Conservation (phyloP, 2,888 invertebrate species). For the Spisula subtruncata region DNA sequence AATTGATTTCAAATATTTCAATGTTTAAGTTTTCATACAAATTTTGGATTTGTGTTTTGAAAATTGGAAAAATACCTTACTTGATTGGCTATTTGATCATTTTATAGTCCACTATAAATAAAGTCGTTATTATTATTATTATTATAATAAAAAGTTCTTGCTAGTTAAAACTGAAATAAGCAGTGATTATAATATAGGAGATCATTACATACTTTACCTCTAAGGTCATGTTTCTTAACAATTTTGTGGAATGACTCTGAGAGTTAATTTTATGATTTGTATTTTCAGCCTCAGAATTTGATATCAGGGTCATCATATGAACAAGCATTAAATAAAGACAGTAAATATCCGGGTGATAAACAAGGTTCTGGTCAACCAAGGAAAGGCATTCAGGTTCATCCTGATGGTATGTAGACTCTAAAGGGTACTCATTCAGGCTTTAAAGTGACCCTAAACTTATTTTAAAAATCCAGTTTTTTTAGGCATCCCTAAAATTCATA, state of each 20-base stretch:
- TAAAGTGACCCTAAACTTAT: too few relatives aligned
- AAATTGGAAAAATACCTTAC: too few relatives aligned
- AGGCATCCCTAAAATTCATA: too few relatives aligned
- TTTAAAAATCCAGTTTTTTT: too few relatives aligned
- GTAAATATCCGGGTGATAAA: constrained; percentile 84
- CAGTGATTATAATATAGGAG: background rate
- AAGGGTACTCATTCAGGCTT: background rate
- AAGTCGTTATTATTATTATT: too few relatives aligned
- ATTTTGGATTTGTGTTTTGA: too few relatives aligned
- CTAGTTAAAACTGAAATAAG: background rate
- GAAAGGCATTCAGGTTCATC: constrained; percentile 97
- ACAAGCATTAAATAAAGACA: constrained; percentile 83
- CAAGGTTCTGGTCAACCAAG: constrained; percentile 85
- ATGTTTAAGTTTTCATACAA: too few relatives aligned
- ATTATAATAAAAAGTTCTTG: too few relatives aligned
- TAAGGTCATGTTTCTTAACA: too few relatives aligned
- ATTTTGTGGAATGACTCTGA: background rate
- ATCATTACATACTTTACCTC: background rate
- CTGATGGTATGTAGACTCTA: constrained; percentile 93
- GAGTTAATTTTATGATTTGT: background rate
- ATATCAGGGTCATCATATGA: constrained; percentile 81
- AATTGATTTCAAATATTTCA: too few relatives aligned
- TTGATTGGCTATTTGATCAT: background rate
- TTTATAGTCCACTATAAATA: too few relatives aligned
- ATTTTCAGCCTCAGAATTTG: constrained; percentile 78